phyloP scores from a whole-genome alignment of 1,140 invertebrate genomes.

The Bombus waltoni region DNA sequence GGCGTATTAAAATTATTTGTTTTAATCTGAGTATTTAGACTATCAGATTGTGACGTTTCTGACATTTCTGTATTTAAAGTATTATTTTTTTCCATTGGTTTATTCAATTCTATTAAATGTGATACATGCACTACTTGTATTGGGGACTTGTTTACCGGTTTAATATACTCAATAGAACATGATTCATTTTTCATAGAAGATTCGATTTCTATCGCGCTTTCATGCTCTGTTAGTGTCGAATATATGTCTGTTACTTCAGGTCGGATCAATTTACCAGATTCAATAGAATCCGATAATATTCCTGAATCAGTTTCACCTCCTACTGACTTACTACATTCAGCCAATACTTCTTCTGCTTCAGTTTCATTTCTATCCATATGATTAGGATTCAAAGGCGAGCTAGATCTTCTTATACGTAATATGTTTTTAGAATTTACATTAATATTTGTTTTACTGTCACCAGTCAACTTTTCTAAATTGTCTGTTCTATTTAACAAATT shows the following conservation, averaged over 20 bases:
- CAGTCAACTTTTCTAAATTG: neutral
- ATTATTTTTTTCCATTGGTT: neutral
- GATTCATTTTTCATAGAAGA: neutral
- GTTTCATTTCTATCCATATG: neutral
- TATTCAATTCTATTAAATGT: neutral
- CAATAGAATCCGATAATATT: slow-evolving; percentile 34
- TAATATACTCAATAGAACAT: neutral
- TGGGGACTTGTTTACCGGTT: neutral
- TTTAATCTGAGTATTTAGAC: neutral
- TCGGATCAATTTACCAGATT: neutral
- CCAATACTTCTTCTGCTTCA: neutral
- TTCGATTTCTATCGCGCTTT: neutral
- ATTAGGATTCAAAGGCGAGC: neutral
- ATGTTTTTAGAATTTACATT: neutral
- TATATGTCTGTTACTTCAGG: neutral
- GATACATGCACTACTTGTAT: neutral
- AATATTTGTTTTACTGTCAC: neutral
- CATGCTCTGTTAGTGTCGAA: neutral
- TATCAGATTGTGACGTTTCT: neutral
- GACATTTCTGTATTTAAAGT: neutral
- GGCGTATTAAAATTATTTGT: neutral
- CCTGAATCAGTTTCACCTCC: slow-evolving; percentile 31
- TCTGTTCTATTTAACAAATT: no score
- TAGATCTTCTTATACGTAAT: neutral
- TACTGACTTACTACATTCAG: neutral